phyloP scores from a whole-genome alignment of 2,888 invertebrate genomes.

The Drosophila prolongata region DNA sequence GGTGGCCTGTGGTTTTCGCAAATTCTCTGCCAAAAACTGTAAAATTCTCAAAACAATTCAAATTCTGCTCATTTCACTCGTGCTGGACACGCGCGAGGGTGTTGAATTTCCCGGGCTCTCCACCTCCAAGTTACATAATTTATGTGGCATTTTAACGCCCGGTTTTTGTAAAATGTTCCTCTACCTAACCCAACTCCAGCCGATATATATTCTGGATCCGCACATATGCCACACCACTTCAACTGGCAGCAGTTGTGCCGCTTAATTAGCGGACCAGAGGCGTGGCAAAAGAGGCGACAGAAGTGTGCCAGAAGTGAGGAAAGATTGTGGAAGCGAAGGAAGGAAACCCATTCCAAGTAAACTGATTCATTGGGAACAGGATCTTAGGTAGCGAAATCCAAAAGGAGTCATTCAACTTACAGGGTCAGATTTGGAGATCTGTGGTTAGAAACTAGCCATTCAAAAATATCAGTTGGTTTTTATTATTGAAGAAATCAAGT shows the following conservation, averaged over 20 bases:
- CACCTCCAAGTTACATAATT: constrained; percentile 60
- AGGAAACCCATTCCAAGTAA: constrained; percentile 3
- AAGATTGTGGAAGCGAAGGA: constrained; percentile 11
- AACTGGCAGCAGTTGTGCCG: constrained; percentile 54
- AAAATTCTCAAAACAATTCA: constrained; percentile 39
- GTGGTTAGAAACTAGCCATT: not conserved
- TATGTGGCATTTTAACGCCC: constrained; percentile 76
- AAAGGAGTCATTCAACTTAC: not conserved
- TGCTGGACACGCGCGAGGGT: constrained; percentile 54
- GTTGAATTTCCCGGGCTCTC: constrained; percentile 17
- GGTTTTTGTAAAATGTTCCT: constrained; percentile 54
- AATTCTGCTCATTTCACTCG: constrained; percentile 49
- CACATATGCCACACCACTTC: constrained; percentile 39
- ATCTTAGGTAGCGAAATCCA: constrained; percentile 11
- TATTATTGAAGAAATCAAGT: no score
- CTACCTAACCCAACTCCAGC: constrained; percentile 41
- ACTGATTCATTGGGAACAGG: constrained; percentile 6
- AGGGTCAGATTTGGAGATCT: not conserved
- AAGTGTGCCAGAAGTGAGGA: constrained; percentile 64
- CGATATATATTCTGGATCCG: constrained; percentile 49
- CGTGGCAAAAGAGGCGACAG: constrained; percentile 42
- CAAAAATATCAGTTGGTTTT: no score
- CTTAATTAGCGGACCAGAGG: constrained; percentile 61
- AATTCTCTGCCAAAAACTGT: constrained; percentile 42
- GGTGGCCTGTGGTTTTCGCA: constrained; percentile 44